A percentile compares a stretch with the other conserved stretches of the same genome.
These are phyloP conservation scores for Drosophila prostipennis DNA, from an alignment of 2,888 invertebrate genomes.

Conservation along the genomic window DNA sequence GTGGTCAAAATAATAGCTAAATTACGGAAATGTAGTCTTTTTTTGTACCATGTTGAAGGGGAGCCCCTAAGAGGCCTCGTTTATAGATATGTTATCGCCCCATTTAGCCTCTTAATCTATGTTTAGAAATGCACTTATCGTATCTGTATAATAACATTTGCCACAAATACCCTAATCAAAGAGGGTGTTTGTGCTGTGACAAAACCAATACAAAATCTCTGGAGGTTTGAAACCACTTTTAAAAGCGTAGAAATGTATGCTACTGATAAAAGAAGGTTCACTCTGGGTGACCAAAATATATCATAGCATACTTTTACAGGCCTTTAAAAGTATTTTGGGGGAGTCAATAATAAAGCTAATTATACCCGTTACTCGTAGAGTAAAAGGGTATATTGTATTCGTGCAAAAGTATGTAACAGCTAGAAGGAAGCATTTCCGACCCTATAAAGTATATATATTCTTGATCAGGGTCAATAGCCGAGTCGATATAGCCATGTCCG, in stretches of 20 bases:
- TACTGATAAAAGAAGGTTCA: neutral
- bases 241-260: neutral
- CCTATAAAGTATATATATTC: too few species aligned
- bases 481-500: too few species aligned
- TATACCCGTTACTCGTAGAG: too few species aligned
- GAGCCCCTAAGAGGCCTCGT: constrained; percentile 1
- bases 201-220: neutral
- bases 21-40: constrained; percentile 15
- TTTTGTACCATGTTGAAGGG: constrained; percentile 12
- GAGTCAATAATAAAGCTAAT: too few species aligned
- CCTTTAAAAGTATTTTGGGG: too few species aligned
- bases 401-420: too few species aligned
- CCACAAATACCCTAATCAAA: constrained; percentile 16
- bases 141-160: constrained; percentile 25
- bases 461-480: too few species aligned
- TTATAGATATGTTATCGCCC: neutral
- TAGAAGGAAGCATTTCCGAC: too few species aligned
- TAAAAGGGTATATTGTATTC: too few species aligned
- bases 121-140: constrained; percentile 25
- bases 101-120: constrained; percentile 20
- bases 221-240: neutral
- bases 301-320: neutral
- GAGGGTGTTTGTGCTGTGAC: constrained; percentile 13
- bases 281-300: neutral
- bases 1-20: constrained; percentile 33